Evolutionary conservation across 2,797 vertebrate species (phyloP), one percentile per base, ranked within the genome.

Genomic region (Triplophysa yarkandensis): DNA sequence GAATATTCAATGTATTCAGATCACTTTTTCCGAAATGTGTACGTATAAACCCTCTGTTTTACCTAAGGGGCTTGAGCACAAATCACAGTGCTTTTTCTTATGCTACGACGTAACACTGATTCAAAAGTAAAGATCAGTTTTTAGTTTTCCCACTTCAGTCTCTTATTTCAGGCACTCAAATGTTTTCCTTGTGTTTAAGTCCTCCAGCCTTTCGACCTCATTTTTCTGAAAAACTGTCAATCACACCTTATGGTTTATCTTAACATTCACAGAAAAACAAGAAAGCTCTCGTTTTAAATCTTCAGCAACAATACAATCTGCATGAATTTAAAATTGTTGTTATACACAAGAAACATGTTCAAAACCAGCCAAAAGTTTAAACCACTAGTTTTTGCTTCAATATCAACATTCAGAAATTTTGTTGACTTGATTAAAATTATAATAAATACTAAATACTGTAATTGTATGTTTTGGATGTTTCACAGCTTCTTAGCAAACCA

Each of bases 211-310:
- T 75, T 77, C 28, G 28, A 74, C 66, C 81, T 70, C 77, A 63
- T 80, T 84, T 86, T 76, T 84, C 86, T 83, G 63, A 78, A 80
- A 50, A 80, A 74, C 77, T 70, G 81, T 82, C 78, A 82, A 71
- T 77, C 80, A 74, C 52, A 82, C 80, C 43, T 84, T 81, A 54
- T 77, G 50, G 74, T 85, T 85, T 74, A 57, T 57, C 16, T 28
- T 3, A 30, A 30, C 6, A 57, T 30, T 17, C 79, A 85, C 76
- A 85, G 72, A 77, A 43, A 83, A 60, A 77, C 79, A 44, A 36
- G n/a, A 72, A 13, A 63, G 28, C n/a, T n/a, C n/a, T n/a, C n/a
- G n/a, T n/a, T n/a, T n/a, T n/a, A n/a, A n/a, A 4, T 16, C 60
- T 11, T 23, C 8, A 10, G 5, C 23, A 52, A 52, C 66, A 54